Conservation (phyloP, 1,140 invertebrate genomes). For the Pseudobourletiella spinata region DNA sequence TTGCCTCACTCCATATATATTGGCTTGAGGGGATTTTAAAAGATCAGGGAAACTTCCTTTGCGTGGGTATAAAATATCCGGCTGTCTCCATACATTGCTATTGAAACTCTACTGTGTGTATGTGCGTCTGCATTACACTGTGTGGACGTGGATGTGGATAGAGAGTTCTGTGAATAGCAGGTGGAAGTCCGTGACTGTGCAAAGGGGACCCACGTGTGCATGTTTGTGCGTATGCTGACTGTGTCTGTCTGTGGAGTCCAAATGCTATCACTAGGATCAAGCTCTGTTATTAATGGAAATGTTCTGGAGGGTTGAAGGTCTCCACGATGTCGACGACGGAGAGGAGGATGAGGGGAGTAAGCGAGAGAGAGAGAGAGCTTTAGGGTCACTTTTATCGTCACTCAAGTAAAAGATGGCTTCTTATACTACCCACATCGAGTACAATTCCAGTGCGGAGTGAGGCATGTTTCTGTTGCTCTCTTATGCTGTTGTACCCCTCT, state of each 20-base stretch:
- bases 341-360: background rate
- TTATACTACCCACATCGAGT: too few relatives aligned
- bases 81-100: background rate
- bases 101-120: too few relatives aligned
- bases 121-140: too few relatives aligned
- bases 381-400: background rate
- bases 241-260: background rate
- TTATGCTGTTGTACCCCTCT: too few relatives aligned
- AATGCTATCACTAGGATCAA: constrained; percentile 8
- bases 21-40: constrained; percentile 10
- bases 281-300: constrained; percentile 4
- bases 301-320: background rate
- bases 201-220: background rate
- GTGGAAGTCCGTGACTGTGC: background rate
- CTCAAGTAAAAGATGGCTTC: too few relatives aligned
- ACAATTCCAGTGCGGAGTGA: too few relatives aligned
- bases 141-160: background rate
- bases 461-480: too few relatives aligned
- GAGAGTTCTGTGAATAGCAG: too few relatives aligned
- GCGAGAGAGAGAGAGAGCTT: background rate
- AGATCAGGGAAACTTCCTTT: constrained; percentile 8
- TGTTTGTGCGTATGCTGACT: background rate
- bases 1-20: background rate
- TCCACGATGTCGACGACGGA: background rate
- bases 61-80: constrained; percentile 2